Evolutionary conservation across 2,888 invertebrate genomes (phyloP), one percentile per base, ranked within the genome.

Genomic region (Dioctria rufipes): DNA sequence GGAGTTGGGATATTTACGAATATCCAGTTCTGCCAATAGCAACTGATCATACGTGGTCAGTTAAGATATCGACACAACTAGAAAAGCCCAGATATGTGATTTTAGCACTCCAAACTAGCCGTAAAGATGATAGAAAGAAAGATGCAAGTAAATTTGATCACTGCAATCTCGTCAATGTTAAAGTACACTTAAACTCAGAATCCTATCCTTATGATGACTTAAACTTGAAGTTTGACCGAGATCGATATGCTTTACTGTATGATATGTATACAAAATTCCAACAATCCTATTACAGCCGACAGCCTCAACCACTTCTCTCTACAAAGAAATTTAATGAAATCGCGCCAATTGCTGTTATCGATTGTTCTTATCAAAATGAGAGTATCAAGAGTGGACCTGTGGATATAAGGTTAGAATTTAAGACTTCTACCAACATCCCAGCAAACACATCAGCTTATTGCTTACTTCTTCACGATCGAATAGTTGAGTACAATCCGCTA

Each of bases 131-230:
- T 82, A 87, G 87, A 84, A 86, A 86, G 83, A 81, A 84, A 39
- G 83, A 87, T 83, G 86, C 54, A 9, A 79, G 75, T 9, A 63
- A 11, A 75, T 83, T 83, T 9, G 80, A 82, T 73, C 80, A 81
- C 81, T 87, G 87, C 82, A 83, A 86, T 46, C 67, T 88, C 51
- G 85, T 82, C n/a, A 86, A 88, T 82, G 82, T 88, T 11, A 87
- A 85, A 81, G 81, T 88, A 6, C 86, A 85, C 80, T 83, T 88
- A 51, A 87, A 87, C 84, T 86, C 86, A 0, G 85, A 86, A 78
- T 82, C 83, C 13, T 88, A 86, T 84, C 87, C 87, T 0, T 87
- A 87, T 83, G 85, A 86, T 73, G 85, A 86, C 84, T 80, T 87
- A 80, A 86, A 86, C 83, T 39, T 86, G 25, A 83, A 85, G 51